Evolutionary conservation across 2,797 vertebrate genomes (phyloP).

Genomic region (Vespertilio murinus): DNA sequence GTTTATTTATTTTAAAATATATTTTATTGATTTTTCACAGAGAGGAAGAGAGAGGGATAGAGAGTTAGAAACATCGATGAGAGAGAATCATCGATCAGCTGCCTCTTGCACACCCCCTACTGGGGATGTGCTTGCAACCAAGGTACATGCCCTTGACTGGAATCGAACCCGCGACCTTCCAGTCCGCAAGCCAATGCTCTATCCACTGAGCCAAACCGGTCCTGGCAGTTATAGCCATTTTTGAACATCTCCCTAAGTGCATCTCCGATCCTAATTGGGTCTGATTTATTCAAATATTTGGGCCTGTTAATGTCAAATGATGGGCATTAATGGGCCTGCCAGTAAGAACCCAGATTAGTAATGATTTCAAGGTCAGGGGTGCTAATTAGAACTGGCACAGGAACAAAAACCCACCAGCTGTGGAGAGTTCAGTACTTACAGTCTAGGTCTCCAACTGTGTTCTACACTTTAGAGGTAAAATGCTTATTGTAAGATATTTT

Average conservation of each 20-base stretch:
- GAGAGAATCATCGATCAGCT: too few relatives aligned
- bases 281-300: neutral
- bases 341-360: neutral
- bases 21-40: too few relatives aligned
- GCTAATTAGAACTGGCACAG: neutral
- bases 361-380: neutral
- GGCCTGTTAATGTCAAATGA: neutral
- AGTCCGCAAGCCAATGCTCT: too few relatives aligned
- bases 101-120: too few relatives aligned
- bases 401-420: neutral
- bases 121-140: too few relatives aligned
- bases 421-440: neutral
- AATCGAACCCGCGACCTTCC: too few relatives aligned
- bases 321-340: neutral
- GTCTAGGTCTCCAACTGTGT: neutral
- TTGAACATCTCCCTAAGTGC: neutral
- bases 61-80: too few relatives aligned
- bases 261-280: neutral
- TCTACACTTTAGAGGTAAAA: neutral
- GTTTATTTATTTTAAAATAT: too few relatives aligned
- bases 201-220: too few relatives aligned
- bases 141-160: too few relatives aligned
- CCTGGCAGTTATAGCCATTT: neutral
- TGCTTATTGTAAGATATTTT: neutral
- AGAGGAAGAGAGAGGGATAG: too few relatives aligned